Base-by-base conservation (phyloP, 2,888 invertebrate genomes). In the Anthrax anthrax region DNA sequence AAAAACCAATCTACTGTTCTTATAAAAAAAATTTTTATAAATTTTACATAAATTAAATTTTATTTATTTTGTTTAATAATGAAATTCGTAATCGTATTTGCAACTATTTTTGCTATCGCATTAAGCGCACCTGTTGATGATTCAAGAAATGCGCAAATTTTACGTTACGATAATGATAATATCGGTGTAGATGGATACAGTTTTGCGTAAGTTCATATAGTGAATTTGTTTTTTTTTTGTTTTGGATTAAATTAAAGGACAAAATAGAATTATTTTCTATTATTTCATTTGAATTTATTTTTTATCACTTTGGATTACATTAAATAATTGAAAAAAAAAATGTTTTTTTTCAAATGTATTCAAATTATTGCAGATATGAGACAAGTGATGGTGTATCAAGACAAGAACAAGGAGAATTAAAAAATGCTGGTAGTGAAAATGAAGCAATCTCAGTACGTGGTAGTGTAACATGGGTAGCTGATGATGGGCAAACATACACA, bases 361-460 rank as follows among this genome's bases (percentile, higher is more conserved):
- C 17, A 13, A 13, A n/a, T 51, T 48, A n/a, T n/a, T n/a, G 17
- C 50, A 62, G 62, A 43, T 48, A 52, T 54, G 77, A 78, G 57
- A 78, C 80, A 14, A 80, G 78, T 55, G 78, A 80, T 54, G 78
- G 79, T 27, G 73, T 74, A 17, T 70, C 73, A 4, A 72, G 75
- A 13, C 68, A 74, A 55, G 80, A 81, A 58, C 70, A 76, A 57
- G 80, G 74, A 3, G 69, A 70, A 48, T 61, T 80, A 46, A 64
- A 70, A 56, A 76, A 80, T 59, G 72, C 72, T 38, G 77, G 79
- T 34, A 74, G 74, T 8, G 77, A 80, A 41, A 72, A 78, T 46
- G 75, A 77, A 57, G 73, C 77, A 32, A 72, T 80, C 39, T 70
- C 72, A 12, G 74, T 80, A 13, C 72, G 70, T 43, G 80, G 80